phyloP scores from a whole-genome alignment of 2,888 invertebrate species.

The Slavum lentiscoides region DNA sequence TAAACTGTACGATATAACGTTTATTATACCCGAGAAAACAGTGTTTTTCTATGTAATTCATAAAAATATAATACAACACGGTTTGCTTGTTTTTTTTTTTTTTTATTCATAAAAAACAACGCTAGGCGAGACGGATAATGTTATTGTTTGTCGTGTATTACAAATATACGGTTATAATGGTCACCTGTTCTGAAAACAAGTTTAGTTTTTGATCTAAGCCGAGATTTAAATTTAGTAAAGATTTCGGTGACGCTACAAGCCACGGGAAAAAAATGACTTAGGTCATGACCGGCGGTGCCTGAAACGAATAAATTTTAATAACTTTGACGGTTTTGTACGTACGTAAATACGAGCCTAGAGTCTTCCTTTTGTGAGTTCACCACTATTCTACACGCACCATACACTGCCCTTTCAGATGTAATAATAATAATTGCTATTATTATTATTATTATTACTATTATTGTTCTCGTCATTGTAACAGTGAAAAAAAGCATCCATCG shows the following conservation, averaged over 20 bases:
- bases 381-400: too few relatives aligned
- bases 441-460: constrained; percentile 26
- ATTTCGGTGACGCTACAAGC: constrained; percentile 15
- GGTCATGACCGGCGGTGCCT: constrained; percentile 43
- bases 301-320: constrained; percentile 51
- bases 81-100: not conserved
- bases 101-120: not conserved
- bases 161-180: not conserved
- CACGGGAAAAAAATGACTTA: constrained; percentile 36
- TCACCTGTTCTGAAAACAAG: constrained; percentile 30
- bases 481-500: constrained; percentile 44
- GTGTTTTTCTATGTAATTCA: not conserved
- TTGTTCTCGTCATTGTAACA: constrained; percentile 37
- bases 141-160: constrained; percentile 6
- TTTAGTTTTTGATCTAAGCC: constrained; percentile 45
- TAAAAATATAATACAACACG: not conserved
- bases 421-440: constrained; percentile 37
- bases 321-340: constrained; percentile 32
- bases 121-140: not conserved
- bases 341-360: constrained; percentile 23
- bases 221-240: constrained; percentile 38
- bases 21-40: not conserved
- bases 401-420: constrained; percentile 34
- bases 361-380: constrained; percentile 37
- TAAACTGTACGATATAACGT: constrained; percentile 5